Base-by-base conservation (phyloP, 2,888 invertebrate genomes). In the Oligia strigilis region DNA sequence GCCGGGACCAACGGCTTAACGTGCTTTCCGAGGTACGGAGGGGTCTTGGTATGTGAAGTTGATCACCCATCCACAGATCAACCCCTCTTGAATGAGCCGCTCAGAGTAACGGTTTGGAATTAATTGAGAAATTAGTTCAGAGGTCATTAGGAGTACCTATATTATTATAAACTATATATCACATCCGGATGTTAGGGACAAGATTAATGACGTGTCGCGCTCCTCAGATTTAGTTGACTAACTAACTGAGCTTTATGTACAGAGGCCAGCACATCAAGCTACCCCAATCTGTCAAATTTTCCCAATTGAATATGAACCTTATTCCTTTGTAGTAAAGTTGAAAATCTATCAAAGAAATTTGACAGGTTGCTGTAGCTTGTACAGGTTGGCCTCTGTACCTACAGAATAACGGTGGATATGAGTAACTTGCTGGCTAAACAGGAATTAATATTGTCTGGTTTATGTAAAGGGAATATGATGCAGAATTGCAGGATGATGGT, bases 91-190 rank as follows among this genome's bases (percentile, higher is more conserved):
- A 73, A 70, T 82, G 78, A 76, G n/a, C 65, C 66, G 40, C 46
- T 70, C 43, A 72, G 6, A 79, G 72, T 80, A 73, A 78, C 69
- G 79, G 66, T 67, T 46, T 65, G 64, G 19, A 81, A 84, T 85
- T 84, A 83, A 88, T 87, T 78, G 76, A 78, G 80, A 88, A 83
- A 87, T 85, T 85, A 85, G 80, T 81, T 83, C 55, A 64, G 29
- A 80, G 77, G 70, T 77, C 82, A 87, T 87, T 84, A 87, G 76
- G 87, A 82, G 75, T 77, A 29, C 29, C 29, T 29, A 88, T 75
- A 40, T 40, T 40, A 40, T 40, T 40, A 87, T 85, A 88, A 83
- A 81, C 83, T 79, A 77, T 87, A 83, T 74, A 85, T 83, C 80
- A 88, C 66, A 77, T 81, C 77, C 75, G 83, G 78, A 80, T 84